Base-by-base conservation (phyloP, 2,797 vertebrate genomes). In the Erpetoichthys calabaricus region DNA sequence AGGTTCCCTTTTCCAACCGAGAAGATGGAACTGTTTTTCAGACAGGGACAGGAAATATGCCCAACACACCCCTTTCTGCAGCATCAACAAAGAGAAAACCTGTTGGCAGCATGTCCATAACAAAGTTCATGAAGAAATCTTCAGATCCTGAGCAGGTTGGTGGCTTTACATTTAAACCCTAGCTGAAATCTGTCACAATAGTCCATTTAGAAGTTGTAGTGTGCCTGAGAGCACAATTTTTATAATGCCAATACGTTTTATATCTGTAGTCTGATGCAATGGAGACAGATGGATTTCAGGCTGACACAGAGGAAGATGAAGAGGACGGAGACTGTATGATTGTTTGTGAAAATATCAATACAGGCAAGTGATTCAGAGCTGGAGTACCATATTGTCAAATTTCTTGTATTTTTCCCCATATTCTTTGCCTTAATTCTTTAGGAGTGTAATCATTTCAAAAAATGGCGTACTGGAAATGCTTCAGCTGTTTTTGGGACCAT, bases 231-330 rank as follows among this genome's bases (percentile, higher is more conserved):
- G 3, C 5, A 25, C n/a, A 25, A 9, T 9, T 5, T 25, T 52
- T 7, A 9, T 52, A 3, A 52, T n/a, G 3, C 51, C 25, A n/a
- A 6, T 42, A 4, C 45, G 4, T 4, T 47, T 60, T 6, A 44
- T 56, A 65, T 62, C 2, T 56, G 45, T 56, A 73, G 93, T 73
- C 68, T 5, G 91, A 83, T 64, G 65, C 70, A 3, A 79, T 65
- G 45, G 91, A 96, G 68, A 72, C 84, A 4, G 94, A 98, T 1
- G 92, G 93, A 45, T 98, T 98, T 62, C 94, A 98, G 70, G 95
- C 91, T 2, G 94, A 98, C 77, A 94, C 90, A 0, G 95, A 98
- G 73, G 94, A 97, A 3, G 92, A 92, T 1, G 88, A 94, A 2
- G 91, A 97, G 0, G 91, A 95, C 3, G 53, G 67, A 0, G 90